Conservation (phyloP, 23 tunicate species). For the Pegea sp. region DNA sequence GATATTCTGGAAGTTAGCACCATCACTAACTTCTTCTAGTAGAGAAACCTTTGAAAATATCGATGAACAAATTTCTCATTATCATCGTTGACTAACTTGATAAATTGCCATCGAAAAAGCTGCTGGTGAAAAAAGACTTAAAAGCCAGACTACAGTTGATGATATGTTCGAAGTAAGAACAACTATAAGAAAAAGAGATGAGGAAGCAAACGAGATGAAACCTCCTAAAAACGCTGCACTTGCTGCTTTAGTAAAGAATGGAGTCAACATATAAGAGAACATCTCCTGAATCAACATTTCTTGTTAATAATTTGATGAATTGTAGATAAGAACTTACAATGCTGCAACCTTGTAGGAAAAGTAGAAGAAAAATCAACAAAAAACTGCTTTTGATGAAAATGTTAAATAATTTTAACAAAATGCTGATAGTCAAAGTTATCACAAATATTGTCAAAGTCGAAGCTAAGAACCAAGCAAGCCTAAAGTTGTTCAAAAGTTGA, state of each 20-base stretch:
- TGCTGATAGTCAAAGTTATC: constrained; percentile 30
- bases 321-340: no score
- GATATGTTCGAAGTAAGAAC: constrained; percentile 13
- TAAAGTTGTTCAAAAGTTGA: constrained; percentile 4
- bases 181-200: constrained; percentile 35
- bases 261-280: constrained; percentile 63
- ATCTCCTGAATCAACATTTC: constrained; percentile 56
- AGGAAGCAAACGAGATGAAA: constrained; percentile 23
- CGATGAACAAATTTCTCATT: no score
- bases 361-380: constrained; percentile 33
- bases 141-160: constrained; percentile 19
- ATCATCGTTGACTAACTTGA: constrained; percentile 11
- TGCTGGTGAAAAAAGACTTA: constrained; percentile 52
- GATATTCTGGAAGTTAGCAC: no score
- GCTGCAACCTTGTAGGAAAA: constrained; percentile 39
- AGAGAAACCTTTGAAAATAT: no score
- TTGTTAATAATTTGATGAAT: no score
- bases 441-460: constrained; percentile 14
- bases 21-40: no score
- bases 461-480: constrained; percentile 39
- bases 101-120: constrained; percentile 60
- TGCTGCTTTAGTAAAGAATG: constrained; percentile 56
- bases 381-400: constrained; percentile 52
- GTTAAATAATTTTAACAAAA: constrained; percentile 31
- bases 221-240: constrained; percentile 60